Percentiles rank a stretch among this genome's conserved stretches.
phyloP scores from a whole-genome alignment of 2,113 vertebrate genomes.

The Leptocoma aspasia region DNA sequence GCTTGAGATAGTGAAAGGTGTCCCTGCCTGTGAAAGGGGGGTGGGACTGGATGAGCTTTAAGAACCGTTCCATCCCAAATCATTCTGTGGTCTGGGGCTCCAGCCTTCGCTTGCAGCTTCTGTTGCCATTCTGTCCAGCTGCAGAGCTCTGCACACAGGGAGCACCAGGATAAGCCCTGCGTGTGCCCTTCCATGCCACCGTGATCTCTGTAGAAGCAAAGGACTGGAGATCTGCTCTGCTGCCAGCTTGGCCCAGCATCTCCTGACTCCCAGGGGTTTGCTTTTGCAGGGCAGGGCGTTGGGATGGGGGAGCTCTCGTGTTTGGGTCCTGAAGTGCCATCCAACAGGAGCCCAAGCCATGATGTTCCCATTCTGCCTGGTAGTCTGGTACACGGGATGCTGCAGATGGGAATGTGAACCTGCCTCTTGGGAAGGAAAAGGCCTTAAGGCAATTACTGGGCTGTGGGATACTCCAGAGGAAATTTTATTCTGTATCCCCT shows the following conservation, averaged over 20 bases:
- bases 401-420: neutral
- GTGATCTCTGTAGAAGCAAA: rapidly evolving
- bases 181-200: rapidly evolving
- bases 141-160: neutral
- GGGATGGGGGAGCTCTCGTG: rapidly evolving
- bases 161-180: rapidly evolving
- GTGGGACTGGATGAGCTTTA: neutral
- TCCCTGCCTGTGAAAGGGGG: rapidly evolving
- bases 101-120: neutral
- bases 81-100: rapidly evolving
- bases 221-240: neutral
- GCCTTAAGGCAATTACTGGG: rapidly evolving
- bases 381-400: rapidly evolving
- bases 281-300: rapidly evolving
- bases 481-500: neutral
- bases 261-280: rapidly evolving
- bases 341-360: rapidly evolving
- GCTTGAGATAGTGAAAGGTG: neutral
- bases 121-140: rapidly evolving
- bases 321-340: rapidly evolving
- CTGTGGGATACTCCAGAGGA: neutral
- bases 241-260: neutral
- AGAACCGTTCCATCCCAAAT: neutral
- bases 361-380: neutral
- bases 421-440: neutral